Percentiles rank a stretch among this genome's conserved stretches.
phyloP scores from a whole-genome alignment of 2,888 invertebrate species.

The Isotomurus palustris region DNA sequence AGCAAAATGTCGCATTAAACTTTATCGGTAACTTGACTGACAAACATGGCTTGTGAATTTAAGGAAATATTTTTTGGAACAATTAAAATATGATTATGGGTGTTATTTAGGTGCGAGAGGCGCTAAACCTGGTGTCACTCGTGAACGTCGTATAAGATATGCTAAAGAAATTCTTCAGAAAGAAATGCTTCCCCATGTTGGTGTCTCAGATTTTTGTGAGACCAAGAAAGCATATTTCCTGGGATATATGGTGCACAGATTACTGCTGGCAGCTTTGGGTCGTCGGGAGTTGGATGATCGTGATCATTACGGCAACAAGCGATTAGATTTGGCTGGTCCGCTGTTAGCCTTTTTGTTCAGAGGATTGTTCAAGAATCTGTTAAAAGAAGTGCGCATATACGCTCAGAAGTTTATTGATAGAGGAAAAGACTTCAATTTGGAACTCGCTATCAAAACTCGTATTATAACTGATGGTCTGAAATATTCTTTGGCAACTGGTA shows the following conservation, averaged over 20 bases:
- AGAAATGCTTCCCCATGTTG: constrained; percentile 99
- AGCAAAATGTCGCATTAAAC: constrained; percentile 96
- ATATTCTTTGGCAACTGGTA: constrained; percentile 98
- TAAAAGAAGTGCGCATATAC: constrained; percentile 97
- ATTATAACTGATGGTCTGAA: constrained; percentile 96
- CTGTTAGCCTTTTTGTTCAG: constrained; percentile 87
- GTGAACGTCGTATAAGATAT: constrained; percentile 98
- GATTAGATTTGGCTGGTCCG: constrained; percentile 96
- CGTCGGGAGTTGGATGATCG: constrained; percentile 97
- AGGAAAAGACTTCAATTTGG: constrained; percentile 97
- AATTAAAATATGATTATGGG: too few relatives aligned
- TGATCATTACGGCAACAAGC: constrained; percentile 99
- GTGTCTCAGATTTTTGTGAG: constrained; percentile 98
- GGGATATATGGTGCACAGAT: constrained; percentile 98
- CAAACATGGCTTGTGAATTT: neutral
- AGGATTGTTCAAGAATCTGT: constrained; percentile 88
- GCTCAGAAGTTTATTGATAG: constrained; percentile 98
- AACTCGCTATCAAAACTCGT: constrained; percentile 92
- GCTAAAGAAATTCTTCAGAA: constrained; percentile 98
- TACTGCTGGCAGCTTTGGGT: constrained; percentile 87
- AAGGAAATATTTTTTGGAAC: too few relatives aligned
- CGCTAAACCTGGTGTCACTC: constrained; percentile 95
- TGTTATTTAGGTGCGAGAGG: constrained; percentile 85
- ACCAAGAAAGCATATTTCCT: constrained; percentile 98
- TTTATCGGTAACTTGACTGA: constrained; percentile 70